Evolutionary conservation across 2,888 invertebrate species (phyloP), one percentile per base, ranked within the genome.

Genomic region (Dasysyrphus albostriatus): DNA sequence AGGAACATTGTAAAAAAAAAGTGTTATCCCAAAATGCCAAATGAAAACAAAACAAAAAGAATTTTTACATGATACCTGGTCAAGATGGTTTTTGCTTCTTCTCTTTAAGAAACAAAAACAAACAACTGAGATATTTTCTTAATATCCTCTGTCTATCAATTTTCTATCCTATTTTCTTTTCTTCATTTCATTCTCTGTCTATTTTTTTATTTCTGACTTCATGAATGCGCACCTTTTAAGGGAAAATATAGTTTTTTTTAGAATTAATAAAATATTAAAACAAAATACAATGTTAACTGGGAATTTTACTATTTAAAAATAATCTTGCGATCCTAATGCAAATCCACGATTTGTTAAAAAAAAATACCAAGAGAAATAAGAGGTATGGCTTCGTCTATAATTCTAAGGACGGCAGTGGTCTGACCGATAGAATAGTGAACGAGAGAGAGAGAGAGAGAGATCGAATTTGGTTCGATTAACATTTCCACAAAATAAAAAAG

Each of bases 1-100:
- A 69, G 92, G 92, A 70, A 92, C 92, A 12, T 87, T 78, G 87
- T 87, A 87, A 87, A 51, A 34, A 87, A 87, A 51, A 34, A 49
- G 29, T 72, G n/a, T 67, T 59, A 80, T 34, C 3, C 49, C 58
- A 42, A 16, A n/a, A 56, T 61, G 59, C 78, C 78, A 82, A 83
- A 61, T 32, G 2, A 39, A 59, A 70, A 44, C 32, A 49, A 14
- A n/a, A n/a, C n/a, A n/a, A 10, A 47, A 61, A 39, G 8, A 73
- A 16, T 39, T 59, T 12, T 19, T 67, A 81, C 74, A 87, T 78
- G 82, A 81, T 82, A 85, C 78, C 85, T 87, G 82, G 70, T 82
- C 85, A 74, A 76, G 77, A 77, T 77, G 76, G 54, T 14, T 42
- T 76, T 54, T 63, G 58, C 24, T 49, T 34, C n/a, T 29, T 3